Evolutionary conservation across 2,797 vertebrate genomes (phyloP).

Genomic region (Chloroceryle amazona): DNA sequence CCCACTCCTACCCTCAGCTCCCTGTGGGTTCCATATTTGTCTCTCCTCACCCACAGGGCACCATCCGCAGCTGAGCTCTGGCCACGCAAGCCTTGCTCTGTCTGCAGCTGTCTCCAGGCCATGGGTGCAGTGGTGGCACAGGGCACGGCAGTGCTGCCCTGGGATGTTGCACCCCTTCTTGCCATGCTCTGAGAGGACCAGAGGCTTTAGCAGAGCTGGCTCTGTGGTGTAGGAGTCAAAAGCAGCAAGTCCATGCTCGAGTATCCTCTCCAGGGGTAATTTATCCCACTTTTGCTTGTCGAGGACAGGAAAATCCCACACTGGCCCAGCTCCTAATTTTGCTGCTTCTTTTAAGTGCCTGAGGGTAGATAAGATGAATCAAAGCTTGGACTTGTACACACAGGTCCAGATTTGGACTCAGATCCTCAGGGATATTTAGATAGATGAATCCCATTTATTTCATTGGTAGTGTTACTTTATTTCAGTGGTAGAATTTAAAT

Average conservation of each 20-base stretch:
- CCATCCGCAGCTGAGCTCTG: accelerated
- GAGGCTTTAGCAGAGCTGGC: not conserved
- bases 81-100: not conserved
- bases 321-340: not conserved
- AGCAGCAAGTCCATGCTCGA: not conserved
- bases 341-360: not conserved
- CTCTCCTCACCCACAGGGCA: not conserved
- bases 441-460: not conserved
- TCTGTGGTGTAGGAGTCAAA: not conserved
- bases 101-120: accelerated
- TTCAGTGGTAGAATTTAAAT: not conserved
- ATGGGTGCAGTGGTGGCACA: accelerated
- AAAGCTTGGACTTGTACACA: not conserved
- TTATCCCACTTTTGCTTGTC: accelerated
- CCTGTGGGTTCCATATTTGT: not conserved
- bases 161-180: not conserved
- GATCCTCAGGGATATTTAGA: not conserved
- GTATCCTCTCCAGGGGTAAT: not conserved
- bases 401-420: not conserved
- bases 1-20: not conserved
- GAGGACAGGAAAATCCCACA: not conserved
- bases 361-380: not conserved
- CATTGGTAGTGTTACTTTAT: not conserved
- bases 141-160: not conserved
- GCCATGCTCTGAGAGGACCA: not conserved